Base-by-base conservation (phyloP, 2,888 invertebrate genomes). In the Folsomia candida region DNA sequence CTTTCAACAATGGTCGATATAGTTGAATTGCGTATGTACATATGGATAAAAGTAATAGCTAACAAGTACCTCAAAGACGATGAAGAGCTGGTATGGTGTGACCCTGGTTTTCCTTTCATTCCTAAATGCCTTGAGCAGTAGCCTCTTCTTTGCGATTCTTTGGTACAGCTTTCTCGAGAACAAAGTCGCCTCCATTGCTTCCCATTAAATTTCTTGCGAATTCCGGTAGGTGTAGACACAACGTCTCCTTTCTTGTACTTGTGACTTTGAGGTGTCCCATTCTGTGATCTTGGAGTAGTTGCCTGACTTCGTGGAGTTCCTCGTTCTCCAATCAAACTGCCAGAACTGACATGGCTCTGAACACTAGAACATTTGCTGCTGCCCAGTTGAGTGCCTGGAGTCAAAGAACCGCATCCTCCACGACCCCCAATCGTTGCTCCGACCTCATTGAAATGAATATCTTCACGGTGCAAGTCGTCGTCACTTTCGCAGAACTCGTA, bases 121-220 rank as follows among this genome's bases (percentile, higher is more conserved):
- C 93, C 97, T 80, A 98, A 88, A 85, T 99, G 98, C 66, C 98
- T 86, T 25, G 98, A 99, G 84, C 98, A 99, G 85, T 88, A 98
- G 51, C 99, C 98, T 79, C 97, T 88, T 51, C 98, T 87, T 85
- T 99, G 98, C 81, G 97, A 97, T 87, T 99, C 98, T 86, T 94
- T 94, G 51, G 91, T 91, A 85, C 97, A 98, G 69, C 93, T 93
- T 81, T 94, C 93, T 83, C 93, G 93, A 72, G 96, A 96, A 85
- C 98, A 99, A 76, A 99, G 87, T 81, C 98, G 87, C 75, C 98
- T 88, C 99, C 98, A 99, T 84, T 99, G 99, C 85, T 99, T 99
- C 51, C 99, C 99, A 86, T 99, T 99, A 85, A 96, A 99, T 86
- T 98, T 99, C 86, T 99, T 99, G 18, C 97, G 87, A 81, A 99